A percentile compares a stretch with the other conserved stretches of the same genome.
Evolutionary conservation across 1,140 invertebrate genomes (phyloP).

Genomic region (Andrena cerasifolii): DNA sequence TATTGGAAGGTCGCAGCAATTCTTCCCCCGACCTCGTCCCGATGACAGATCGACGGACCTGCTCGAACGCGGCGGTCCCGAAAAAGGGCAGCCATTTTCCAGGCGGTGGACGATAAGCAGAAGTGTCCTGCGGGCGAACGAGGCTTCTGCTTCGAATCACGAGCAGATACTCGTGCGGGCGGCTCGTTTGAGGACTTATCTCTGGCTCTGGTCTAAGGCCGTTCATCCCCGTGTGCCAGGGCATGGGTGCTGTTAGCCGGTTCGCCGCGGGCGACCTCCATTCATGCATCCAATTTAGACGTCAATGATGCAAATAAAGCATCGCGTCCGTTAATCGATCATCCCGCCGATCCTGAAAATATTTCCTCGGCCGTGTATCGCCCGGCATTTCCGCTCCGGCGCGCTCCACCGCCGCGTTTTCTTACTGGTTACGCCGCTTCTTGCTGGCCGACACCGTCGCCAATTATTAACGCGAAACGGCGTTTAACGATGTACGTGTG

Average conservation of each 20-base stretch:
- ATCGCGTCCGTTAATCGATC: conserved; percentile 50
- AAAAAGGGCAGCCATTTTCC: conserved; percentile 47
- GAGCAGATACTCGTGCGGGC: conserved; percentile 58
- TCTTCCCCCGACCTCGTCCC: not conserved
- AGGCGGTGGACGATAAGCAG: conserved; percentile 41
- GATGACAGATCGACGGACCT: conserved; percentile 30
- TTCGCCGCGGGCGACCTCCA: conserved; percentile 63
- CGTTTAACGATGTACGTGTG: too few species aligned
- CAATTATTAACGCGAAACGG: too few species aligned
- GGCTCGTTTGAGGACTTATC: conserved; percentile 71
- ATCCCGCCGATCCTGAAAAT: conserved; percentile 3
- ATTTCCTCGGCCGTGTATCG: not conserved
- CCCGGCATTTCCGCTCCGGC: not conserved
- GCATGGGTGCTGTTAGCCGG: conserved; percentile 59
- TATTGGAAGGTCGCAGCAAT: not conserved
- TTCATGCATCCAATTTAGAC: conserved; percentile 72
- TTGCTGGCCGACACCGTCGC: too few species aligned
- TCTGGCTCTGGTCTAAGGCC: conserved; percentile 61
- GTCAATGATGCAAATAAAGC: conserved; percentile 68
- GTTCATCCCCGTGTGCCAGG: conserved; percentile 53
- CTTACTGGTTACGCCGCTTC: too few species aligned
- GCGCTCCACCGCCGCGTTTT: too few species aligned
- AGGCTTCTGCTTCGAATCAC: conserved; percentile 71
- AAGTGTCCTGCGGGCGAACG: conserved; percentile 51
- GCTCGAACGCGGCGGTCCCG: not conserved